Base-by-base conservation (phyloP, 2,888 invertebrate genomes). In the Micropterix aruncella region DNA sequence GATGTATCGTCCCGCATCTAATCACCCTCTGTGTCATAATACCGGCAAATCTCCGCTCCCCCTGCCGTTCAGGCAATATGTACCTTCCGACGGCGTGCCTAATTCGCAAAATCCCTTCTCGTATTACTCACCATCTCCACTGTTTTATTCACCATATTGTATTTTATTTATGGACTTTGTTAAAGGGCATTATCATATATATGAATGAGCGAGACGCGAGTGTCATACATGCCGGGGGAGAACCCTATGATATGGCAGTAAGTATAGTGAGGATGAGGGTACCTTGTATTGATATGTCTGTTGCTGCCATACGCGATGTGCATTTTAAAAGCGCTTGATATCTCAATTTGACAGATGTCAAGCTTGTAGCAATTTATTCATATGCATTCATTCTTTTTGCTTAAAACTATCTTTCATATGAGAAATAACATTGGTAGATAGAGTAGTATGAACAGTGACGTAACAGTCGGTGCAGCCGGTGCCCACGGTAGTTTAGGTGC, bases 111-210 rank as follows among this genome's bases (percentile, higher is more conserved):
- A 27, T 27, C 27, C 27, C 7, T 27, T 7, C 27, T 5, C 27
- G 27, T 12, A 27, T 27, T 27, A 27, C 27, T 27, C 27, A 27
- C 17, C 46, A 37, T 42, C 37, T 70, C 68, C 69, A 70, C 69
- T 70, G 70, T 71, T 71, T 69, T 70, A 70, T 69, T 70, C 70
- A 70, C 71, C 70, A 71, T 71, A 71, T 71, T 71, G 69, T 70
- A 66, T 66, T 70, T 70, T 70, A 71, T 71, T 71, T 71, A 71
- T 70, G 69, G 69, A 16, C 43, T 44, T 27, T 27, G 27, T 38
- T 7, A 9, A 27, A 38, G n/a, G 45, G 48, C 45, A 46, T 45
- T 46, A 48, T 47, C 45, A 47, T 46, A 46, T 38, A 38, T 38
- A 38, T 15, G 38, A 38, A 16, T 38, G 38, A 12, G 58, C 44